Conservation (phyloP, 2,888 invertebrate species). For the Cantharis lateralis region DNA sequence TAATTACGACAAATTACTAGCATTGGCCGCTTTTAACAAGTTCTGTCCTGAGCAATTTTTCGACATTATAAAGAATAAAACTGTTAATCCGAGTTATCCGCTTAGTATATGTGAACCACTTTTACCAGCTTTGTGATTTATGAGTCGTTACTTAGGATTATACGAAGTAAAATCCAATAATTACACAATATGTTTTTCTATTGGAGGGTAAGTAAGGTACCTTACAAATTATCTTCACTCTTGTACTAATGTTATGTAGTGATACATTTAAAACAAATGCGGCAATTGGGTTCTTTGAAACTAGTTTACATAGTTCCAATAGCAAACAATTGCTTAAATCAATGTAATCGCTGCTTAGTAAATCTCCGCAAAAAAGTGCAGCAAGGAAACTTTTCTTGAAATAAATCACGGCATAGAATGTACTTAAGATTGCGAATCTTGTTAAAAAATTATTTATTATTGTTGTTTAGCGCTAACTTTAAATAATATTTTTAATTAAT, state of each 20-base stretch:
- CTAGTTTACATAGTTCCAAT: no score
- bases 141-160: neutral
- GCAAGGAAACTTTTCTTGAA: no score
- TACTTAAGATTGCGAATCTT: no score
- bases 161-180: neutral
- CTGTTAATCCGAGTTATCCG: neutral
- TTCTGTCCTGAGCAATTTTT: neutral
- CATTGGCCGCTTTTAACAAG: neutral
- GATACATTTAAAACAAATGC: no score
- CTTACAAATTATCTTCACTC: neutral
- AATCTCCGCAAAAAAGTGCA: no score
- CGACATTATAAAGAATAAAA: neutral
- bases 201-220: neutral
- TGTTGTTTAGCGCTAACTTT: no score
- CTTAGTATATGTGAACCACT: neutral
- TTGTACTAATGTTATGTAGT: neutral
- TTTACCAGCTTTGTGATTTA: neutral
- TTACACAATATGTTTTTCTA: neutral
- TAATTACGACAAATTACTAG: neutral
- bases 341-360: no score
- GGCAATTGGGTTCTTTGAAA: no score
- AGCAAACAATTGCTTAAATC: no score
- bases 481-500: neutral
- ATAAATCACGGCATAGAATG: no score
- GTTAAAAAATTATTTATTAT: no score